A percentile compares a stretch with the other conserved stretches of the same genome.
These are phyloP conservation scores for Phylloscopus trochilus DNA, from an alignment of 2,113 vertebrate species.

Conservation along the genomic window DNA sequence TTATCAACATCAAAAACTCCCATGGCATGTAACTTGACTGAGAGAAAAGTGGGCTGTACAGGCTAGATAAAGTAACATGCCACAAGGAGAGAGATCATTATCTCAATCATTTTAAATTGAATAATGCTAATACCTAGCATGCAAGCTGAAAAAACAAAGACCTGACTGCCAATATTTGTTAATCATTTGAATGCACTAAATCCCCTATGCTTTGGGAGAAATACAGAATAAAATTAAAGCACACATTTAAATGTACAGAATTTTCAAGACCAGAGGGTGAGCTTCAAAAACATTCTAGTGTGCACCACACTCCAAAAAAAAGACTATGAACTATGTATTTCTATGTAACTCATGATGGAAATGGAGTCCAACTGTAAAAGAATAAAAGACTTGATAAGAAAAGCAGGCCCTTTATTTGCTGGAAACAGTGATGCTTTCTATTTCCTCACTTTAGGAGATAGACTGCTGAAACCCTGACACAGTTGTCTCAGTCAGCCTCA, in stretches of 20 bases:
- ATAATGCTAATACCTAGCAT: neutral
- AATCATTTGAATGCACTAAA: neutral
- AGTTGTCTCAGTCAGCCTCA: neutral
- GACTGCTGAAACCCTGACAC: neutral
- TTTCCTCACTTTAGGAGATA: neutral
- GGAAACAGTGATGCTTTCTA: neutral
- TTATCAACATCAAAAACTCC: neutral
- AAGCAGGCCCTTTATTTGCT: neutral
- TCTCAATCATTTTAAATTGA: slow-evolving; percentile 23
- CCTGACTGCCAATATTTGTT: slow-evolving; percentile 12
- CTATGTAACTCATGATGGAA: neutral
- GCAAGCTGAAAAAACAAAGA: slow-evolving; percentile 9
- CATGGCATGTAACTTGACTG: neutral
- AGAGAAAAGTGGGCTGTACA: neutral
- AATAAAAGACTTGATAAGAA: neutral
- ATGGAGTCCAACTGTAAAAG: neutral
- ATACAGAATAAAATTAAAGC: neutral
- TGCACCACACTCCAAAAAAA: neutral
- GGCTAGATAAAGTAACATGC: neutral
- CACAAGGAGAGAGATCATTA: neutral
- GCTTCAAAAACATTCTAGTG: neutral
- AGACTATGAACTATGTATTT: neutral
- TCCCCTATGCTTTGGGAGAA: neutral
- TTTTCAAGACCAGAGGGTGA: neutral
- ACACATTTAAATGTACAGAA: neutral